These are phyloP conservation scores for Drosophila neutralis DNA, from an alignment of 2,888 invertebrate species.

Conservation along the genomic window DNA sequence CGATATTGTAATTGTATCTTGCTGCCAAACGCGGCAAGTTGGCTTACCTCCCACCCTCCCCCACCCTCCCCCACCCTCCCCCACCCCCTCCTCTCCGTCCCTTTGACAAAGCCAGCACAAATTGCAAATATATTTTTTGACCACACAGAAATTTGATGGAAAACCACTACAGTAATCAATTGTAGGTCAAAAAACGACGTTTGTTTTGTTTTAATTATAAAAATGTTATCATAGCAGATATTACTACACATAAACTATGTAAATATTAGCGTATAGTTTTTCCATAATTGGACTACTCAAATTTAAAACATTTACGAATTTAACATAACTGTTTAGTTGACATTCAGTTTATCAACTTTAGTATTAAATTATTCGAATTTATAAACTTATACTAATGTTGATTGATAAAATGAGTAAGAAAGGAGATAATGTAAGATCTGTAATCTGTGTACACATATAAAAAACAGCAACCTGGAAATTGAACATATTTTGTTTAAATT, in stretches of 20 bases:
- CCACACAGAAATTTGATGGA: conserved; percentile 9
- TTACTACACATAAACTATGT: not conserved
- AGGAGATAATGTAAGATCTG: not conserved
- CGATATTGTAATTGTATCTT: conserved; percentile 14
- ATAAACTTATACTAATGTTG: not conserved
- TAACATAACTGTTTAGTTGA: too few species aligned
- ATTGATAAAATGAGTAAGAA: not conserved
- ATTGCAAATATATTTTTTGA: conserved; percentile 1
- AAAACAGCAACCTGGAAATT: not conserved
- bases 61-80: too few species aligned
- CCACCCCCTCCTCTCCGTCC: not conserved
- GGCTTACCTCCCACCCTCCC: not conserved
- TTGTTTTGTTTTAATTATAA: conserved; percentile 1
- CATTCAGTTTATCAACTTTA: not conserved
- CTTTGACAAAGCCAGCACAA: conserved; percentile 3
- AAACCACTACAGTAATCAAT: conserved; percentile 27
- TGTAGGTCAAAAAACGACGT: not conserved
- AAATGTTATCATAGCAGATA: not conserved
- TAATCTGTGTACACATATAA: too few species aligned
- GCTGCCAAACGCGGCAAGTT: conserved; percentile 16
- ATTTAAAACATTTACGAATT: not conserved
- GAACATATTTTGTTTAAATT: not conserved
- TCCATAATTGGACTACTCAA: not conserved
- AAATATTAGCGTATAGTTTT: not conserved
- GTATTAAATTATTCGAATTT: too few species aligned